Evolutionary conservation across 1,140 invertebrate species (phyloP), one percentile per base, ranked within the genome.

Genomic region (Drosophila dunni): DNA sequence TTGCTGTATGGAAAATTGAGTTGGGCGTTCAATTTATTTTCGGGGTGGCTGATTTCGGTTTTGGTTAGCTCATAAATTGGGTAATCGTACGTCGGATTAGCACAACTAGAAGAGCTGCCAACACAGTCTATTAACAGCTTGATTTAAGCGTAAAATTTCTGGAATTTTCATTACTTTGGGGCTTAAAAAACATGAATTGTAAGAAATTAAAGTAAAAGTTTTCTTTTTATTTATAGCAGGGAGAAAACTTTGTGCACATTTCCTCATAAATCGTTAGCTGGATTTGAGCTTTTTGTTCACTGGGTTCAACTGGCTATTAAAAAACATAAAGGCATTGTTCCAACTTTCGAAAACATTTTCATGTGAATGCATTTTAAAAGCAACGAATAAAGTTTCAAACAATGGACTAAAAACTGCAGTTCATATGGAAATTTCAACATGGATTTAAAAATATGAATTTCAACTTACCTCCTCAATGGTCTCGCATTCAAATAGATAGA

Each of bases 401-500:
- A 50, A 67, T 50, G 34, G 74, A 56, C 69, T 64, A 78, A 62
- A 71, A 75, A 68, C 61, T 66, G 51, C 42, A 45, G 36, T 65
- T 24, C 40, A 63, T 70, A 70, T 33, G 33, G 7, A 56, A 57
- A 66, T 34, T 29, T 42, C 0, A 34, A 93, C 94, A 29, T 29
- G 4, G 24, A 6, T 29, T 29, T 29, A 20, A 42, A 64, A 71
- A 75, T 34, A 40, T 7, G 53, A 58, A 67, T 29, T 24, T 44
- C 0, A 33, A 93, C 94, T 95, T 92, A 95, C 95, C 92, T 95
- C 94, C 65, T 93, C 92, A 5, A 93, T 92, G 40, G 94, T 93
- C n/a, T 93, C 84, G 15, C 95, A 94, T 81, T 94, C 93, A 75
- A 94, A 96, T 11, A 96, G 93, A 91, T 95, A 95, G 78, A 95